phyloP scores from a whole-genome alignment of 2,797 vertebrate species.

The Parambassis ranga region DNA sequence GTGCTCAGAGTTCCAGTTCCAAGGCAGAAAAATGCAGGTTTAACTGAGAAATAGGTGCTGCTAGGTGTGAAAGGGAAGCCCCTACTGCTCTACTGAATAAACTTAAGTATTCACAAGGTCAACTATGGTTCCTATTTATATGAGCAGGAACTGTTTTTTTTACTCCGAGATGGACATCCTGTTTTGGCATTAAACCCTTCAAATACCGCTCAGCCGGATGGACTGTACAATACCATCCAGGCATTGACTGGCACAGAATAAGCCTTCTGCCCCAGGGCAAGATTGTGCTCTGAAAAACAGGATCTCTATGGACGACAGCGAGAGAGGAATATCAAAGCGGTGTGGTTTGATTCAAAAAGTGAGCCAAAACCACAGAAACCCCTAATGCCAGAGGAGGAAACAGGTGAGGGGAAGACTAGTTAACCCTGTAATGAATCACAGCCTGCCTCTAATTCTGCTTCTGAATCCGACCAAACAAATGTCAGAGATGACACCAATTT shows the following conservation, averaged over 20 bases:
- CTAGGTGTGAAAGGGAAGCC: background rate
- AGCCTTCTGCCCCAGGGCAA: conserved; percentile 13
- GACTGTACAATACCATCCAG: conserved; percentile 25
- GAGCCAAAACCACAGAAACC: conserved; percentile 71
- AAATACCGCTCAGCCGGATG: conserved; percentile 6
- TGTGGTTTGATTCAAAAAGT: conserved; percentile 54
- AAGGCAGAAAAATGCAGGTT: too few relatives aligned
- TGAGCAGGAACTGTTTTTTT: conserved; percentile 22
- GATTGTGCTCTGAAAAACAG: conserved; percentile 45
- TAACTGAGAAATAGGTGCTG: too few relatives aligned
- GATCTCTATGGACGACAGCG: conserved; percentile 60
- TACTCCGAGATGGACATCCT: background rate
- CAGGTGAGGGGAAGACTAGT: conserved; percentile 74
- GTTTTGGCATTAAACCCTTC: conserved; percentile 16
- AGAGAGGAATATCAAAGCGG: conserved; percentile 57
- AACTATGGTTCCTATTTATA: conserved; percentile 25
- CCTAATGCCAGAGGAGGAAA: conserved; percentile 72
- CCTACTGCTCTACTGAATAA: background rate
- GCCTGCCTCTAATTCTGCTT: conserved; percentile 13
- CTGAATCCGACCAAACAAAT: background rate
- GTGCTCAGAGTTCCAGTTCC: too few relatives aligned
- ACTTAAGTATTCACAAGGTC: conserved; percentile 17
- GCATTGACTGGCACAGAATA: conserved; percentile 23
- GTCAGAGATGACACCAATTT: conserved; percentile 5
- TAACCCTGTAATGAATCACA: conserved; percentile 44